These are phyloP conservation scores for Corynorhinus townsendii DNA, from an alignment of 2,113 vertebrate genomes.

Conservation along the genomic window DNA sequence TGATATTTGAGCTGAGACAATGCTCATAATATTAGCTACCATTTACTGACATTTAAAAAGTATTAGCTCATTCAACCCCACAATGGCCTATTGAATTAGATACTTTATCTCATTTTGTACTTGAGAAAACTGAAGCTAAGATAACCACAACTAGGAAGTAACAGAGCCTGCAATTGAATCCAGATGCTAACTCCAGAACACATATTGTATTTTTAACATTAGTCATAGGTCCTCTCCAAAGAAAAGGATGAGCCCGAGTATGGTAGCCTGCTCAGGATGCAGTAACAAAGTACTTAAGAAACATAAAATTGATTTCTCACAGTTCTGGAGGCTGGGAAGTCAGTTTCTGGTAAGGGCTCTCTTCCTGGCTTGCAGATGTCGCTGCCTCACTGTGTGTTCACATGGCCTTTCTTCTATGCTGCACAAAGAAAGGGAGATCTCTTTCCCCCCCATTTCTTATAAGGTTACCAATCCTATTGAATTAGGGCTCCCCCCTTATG, in stretches of 20 bases:
- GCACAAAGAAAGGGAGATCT: background rate
- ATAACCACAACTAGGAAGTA: background rate
- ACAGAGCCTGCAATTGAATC: background rate
- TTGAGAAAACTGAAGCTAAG: background rate
- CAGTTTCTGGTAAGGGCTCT: background rate
- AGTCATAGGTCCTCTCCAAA: background rate
- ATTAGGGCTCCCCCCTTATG: background rate
- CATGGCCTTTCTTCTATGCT: background rate
- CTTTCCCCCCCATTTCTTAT: background rate
- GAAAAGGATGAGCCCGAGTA: background rate
- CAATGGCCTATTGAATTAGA: background rate
- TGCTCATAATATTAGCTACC: background rate
- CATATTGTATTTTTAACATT: background rate
- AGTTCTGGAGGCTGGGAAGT: background rate
- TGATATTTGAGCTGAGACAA: background rate
- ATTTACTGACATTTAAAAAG: background rate
- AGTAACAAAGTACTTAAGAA: background rate
- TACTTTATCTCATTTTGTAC: background rate
- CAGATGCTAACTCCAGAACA: background rate
- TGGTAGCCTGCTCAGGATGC: background rate
- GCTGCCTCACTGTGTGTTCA: background rate
- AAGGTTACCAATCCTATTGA: background rate
- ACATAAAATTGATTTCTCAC: background rate
- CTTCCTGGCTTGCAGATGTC: background rate
- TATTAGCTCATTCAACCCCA: background rate